phyloP scores from a whole-genome alignment of 2,113 vertebrate genomes.

The Zosterops borbonicus region DNA sequence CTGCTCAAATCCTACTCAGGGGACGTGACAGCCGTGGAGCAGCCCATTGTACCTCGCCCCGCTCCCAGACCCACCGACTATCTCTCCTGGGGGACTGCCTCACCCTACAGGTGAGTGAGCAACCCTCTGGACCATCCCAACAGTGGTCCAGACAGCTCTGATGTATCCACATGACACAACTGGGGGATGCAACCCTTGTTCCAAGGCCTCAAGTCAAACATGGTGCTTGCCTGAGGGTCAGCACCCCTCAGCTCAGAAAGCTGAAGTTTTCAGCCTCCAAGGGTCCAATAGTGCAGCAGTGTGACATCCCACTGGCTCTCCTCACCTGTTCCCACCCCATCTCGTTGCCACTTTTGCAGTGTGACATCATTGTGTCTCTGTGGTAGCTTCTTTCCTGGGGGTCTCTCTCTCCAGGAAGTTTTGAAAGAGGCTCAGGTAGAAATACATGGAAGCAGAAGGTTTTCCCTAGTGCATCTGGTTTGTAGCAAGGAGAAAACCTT shows the following conservation, averaged over 20 bases:
- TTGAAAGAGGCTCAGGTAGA: not conserved
- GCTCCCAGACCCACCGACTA: constrained; percentile 94
- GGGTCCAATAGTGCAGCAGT: not conserved
- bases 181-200: not conserved
- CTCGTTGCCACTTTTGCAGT: not conserved
- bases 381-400: not conserved
- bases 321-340: not conserved
- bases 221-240: no score
- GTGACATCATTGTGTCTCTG: not conserved
- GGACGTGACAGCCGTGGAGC: constrained; percentile 93
- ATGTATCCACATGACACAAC: fast-evolving
- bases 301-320: not conserved
- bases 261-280: no score
- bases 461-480: not conserved
- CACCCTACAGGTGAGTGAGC: constrained; percentile 90
- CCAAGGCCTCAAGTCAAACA: no score
- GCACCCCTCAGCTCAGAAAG: no score
- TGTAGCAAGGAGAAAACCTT: not conserved
- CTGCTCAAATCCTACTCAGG: constrained; percentile 97
- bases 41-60: constrained; percentile 94
- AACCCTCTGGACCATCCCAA: not conserved
- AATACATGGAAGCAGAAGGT: not conserved
- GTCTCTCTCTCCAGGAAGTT: not conserved
- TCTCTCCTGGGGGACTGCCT: constrained; percentile 93
- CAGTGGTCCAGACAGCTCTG: not conserved